Evolutionary conservation across 2,797 vertebrate species (phyloP).

Genomic region (Microctenopoma steveboyesi): DNA sequence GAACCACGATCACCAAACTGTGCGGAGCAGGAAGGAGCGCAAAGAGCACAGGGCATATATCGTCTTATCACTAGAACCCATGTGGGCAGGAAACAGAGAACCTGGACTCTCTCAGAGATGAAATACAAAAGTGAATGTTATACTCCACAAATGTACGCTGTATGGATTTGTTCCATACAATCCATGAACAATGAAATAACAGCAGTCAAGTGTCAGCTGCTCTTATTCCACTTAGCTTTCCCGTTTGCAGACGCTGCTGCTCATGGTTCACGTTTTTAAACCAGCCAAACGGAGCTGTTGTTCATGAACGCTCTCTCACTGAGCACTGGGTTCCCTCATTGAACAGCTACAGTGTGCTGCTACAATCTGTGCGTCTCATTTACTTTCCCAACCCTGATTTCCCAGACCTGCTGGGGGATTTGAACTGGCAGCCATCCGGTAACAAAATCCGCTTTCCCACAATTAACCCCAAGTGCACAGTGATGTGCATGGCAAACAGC

Average conservation of each 20-base stretch:
- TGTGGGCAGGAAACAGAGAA: constrained; percentile 28
- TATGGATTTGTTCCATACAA: too few species aligned
- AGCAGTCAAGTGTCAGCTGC: neutral
- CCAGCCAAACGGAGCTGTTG: neutral
- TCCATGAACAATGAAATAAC: neutral
- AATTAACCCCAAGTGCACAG: constrained; percentile 17
- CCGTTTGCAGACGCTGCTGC: constrained; percentile 1
- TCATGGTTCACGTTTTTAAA: constrained; percentile 2
- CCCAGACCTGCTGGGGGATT: constrained; percentile 6
- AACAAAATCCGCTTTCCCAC: constrained; percentile 23
- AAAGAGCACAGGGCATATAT: constrained; percentile 13
- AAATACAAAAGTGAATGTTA: constrained; percentile 13
- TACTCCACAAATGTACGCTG: too few species aligned
- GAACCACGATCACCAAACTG: neutral
- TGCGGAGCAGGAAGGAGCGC: constrained; percentile 4
- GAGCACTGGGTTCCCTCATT: constrained; percentile 7
- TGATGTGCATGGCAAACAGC: constrained; percentile 9
- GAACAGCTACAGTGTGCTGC: constrained; percentile 10
- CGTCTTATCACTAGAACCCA: constrained; percentile 47
- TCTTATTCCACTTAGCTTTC: neutral
- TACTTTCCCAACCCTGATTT: constrained; percentile 6
- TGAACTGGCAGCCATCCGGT: constrained; percentile 24
- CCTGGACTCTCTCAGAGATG: constrained; percentile 12
- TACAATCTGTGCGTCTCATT: neutral
- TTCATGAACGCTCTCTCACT: neutral